These are phyloP conservation scores for Trachymyrmex septentrionalis DNA, from an alignment of 1,140 invertebrate species.

Conservation along the genomic window DNA sequence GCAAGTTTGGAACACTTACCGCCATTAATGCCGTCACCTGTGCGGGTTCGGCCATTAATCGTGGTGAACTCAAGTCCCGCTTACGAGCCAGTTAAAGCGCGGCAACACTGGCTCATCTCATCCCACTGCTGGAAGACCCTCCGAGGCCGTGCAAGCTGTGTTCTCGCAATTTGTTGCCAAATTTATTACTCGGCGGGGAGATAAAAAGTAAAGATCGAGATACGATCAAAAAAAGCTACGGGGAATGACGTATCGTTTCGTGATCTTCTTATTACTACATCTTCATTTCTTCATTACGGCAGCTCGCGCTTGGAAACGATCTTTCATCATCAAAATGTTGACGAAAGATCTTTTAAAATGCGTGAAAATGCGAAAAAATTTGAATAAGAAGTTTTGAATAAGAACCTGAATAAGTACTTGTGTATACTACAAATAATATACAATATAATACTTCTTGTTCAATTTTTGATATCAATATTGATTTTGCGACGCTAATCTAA, in stretches of 20 bases:
- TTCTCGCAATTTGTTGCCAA: conserved; percentile 78
- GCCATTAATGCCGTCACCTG: conserved; percentile 76
- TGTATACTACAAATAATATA: too few species aligned
- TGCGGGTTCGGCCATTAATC: conserved; percentile 72
- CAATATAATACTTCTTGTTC: background rate
- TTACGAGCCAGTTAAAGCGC: conserved; percentile 71
- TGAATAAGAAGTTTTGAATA: background rate
- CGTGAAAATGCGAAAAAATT: background rate
- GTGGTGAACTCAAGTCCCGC: conserved; percentile 64
- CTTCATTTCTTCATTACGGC: conserved; percentile 62
- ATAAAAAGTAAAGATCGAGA: conserved; percentile 72
- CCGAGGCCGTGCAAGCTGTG: conserved; percentile 70
- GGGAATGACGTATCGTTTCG: conserved; percentile 73
- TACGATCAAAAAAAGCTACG: conserved; percentile 62
- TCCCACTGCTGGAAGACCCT: conserved; percentile 58
- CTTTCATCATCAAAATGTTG: conserved; percentile 21
- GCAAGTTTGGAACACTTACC: conserved; percentile 70
- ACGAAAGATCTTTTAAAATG: background rate
- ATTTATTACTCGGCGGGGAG: conserved; percentile 73
- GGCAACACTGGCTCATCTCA: conserved; percentile 61
- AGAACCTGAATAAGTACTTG: too few species aligned
- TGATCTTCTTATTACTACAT: conserved; percentile 64
- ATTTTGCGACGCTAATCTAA: background rate
- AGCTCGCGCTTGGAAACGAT: conserved; percentile 9
- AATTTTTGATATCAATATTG: background rate